phyloP scores from a whole-genome alignment of 2,797 vertebrate genomes.

The Delichon dasypus region DNA sequence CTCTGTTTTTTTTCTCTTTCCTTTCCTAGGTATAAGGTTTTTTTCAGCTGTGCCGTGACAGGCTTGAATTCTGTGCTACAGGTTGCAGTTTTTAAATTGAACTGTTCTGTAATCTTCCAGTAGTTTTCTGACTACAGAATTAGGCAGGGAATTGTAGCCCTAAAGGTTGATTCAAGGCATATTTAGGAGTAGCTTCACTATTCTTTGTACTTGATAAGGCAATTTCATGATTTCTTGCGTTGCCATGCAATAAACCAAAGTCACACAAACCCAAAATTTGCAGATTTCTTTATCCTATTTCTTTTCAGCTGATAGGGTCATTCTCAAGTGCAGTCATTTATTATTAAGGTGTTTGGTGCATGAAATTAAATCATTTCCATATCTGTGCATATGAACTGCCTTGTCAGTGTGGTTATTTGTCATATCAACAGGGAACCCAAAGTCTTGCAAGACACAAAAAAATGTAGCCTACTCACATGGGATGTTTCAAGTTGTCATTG shows the following conservation, averaged over 20 bases:
- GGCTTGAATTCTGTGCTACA: neutral
- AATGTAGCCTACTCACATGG: conserved; percentile 78
- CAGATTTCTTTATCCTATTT: neutral
- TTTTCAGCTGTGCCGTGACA: neutral
- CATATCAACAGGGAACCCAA: neutral
- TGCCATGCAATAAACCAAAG: neutral
- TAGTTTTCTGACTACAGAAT: neutral
- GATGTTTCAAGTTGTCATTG: conserved; percentile 73
- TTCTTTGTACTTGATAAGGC: neutral
- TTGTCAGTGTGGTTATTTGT: neutral
- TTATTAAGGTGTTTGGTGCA: neutral
- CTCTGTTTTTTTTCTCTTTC: neutral
- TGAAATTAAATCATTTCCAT: neutral
- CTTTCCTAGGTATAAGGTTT: neutral
- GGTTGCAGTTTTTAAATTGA: neutral
- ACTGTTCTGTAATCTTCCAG: neutral
- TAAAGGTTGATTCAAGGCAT: neutral
- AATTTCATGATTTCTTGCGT: neutral
- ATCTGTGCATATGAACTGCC: neutral
- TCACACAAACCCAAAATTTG: neutral
- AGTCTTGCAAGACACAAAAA: neutral
- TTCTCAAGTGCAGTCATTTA: neutral
- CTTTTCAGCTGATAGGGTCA: neutral
- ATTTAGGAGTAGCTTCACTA: neutral
- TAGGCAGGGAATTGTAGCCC: neutral